phyloP scores from a whole-genome alignment of 1,140 invertebrate species.

The Drosophila equinoxialis region DNA sequence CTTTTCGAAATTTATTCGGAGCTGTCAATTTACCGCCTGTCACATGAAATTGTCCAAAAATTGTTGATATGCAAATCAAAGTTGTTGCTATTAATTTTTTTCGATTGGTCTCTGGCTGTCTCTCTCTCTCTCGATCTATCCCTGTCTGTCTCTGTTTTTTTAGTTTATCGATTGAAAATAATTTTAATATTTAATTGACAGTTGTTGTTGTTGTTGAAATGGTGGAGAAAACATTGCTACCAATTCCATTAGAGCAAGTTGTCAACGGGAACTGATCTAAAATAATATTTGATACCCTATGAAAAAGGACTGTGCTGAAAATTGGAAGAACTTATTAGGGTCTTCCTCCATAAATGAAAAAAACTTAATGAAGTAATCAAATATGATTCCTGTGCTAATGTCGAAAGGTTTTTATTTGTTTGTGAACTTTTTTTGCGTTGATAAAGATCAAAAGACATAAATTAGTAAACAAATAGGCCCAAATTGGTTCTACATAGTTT shows the following conservation, averaged over 20 bases:
- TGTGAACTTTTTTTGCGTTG: no score
- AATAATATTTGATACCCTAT: conserved; percentile 21
- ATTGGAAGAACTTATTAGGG: no score
- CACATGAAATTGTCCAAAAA: conserved; percentile 70
- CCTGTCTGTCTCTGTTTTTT: no score
- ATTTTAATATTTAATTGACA: conserved; percentile 74
- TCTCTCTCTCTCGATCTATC: neutral
- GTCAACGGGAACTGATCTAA: conserved; percentile 34
- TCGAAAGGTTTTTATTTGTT: no score
- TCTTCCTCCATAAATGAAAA: no score
- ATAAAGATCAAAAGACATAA: no score
- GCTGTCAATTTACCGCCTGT: conserved; percentile 53
- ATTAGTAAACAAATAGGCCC: no score
- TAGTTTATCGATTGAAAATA: conserved; percentile 50
- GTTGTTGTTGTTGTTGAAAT: conserved; percentile 24
- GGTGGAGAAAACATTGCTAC: conserved; percentile 54
- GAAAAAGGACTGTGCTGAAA: no score
- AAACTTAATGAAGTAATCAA: no score
- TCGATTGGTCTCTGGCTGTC: neutral
- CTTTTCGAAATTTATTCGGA: conserved; percentile 16
- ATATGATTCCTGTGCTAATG: no score
- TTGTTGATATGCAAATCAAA: conserved; percentile 34
- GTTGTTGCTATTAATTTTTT: conserved; percentile 7
- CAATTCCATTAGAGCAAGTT: conserved; percentile 63
- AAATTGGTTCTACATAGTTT: no score